Evolutionary conservation across 1,140 invertebrate species (phyloP).

Genomic region (Zaprionus ornatus): DNA sequence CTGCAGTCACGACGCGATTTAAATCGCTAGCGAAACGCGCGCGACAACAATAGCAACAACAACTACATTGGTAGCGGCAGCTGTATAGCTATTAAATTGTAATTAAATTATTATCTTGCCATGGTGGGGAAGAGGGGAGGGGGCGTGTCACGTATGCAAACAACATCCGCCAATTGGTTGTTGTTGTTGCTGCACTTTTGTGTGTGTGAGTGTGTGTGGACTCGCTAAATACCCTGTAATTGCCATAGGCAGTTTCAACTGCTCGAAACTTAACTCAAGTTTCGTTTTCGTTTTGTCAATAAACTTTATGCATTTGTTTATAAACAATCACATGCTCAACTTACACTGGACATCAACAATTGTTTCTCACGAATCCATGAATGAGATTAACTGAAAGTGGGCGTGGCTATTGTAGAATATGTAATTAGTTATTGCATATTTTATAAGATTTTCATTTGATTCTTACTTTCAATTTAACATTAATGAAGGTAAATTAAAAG

Average conservation of each 20-base stretch:
- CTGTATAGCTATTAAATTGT: constrained; percentile 62
- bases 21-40: constrained; percentile 43
- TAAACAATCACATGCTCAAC: neutral
- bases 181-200: constrained; percentile 15
- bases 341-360: constrained; percentile 12
- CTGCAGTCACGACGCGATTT: constrained; percentile 44
- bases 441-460: too few relatives aligned
- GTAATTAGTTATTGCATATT: neutral
- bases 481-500: too few relatives aligned
- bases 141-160: constrained; percentile 51
- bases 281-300: neutral
- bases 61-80: neutral
- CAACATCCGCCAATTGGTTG: constrained; percentile 69
- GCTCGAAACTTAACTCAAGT: neutral
- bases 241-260: constrained; percentile 20
- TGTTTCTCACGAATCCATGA: neutral
- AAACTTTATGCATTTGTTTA: neutral
- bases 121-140: neutral
- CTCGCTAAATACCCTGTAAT: neutral
- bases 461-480: too few relatives aligned
- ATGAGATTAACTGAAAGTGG: constrained; percentile 6
- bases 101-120: constrained; percentile 74
- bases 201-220: neutral
- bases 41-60: constrained; percentile 26
- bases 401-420: neutral